phyloP scores from a whole-genome alignment of 2,888 invertebrate genomes.

The Drosophila longiperda region DNA sequence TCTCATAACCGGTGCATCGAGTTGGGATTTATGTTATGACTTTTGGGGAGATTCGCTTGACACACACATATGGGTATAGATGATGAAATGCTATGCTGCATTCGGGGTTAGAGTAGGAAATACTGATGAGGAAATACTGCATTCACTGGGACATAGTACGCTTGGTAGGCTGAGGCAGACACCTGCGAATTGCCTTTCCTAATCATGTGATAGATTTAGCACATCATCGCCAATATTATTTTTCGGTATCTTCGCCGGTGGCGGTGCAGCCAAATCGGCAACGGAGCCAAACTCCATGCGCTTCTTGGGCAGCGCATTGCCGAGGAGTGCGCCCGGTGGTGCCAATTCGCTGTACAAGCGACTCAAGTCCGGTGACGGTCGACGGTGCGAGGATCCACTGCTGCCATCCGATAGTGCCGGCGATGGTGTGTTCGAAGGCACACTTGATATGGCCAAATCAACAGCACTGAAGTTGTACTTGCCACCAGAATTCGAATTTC shows the following conservation, averaged over 20 bases:
- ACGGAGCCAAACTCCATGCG: conserved; percentile 85
- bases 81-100: background rate
- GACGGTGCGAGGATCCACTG: conserved; percentile 79
- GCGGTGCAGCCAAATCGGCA: conserved; percentile 86
- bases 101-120: conserved; percentile 17
- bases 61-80: conserved; percentile 6
- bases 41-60: conserved; percentile 53
- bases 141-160: conserved; percentile 41
- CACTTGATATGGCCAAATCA: conserved; percentile 85
- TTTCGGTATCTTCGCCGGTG: conserved; percentile 87
- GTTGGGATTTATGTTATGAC: conserved; percentile 16
- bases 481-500: conserved; percentile 65
- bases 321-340: conserved; percentile 70
- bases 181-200: conserved; percentile 42
- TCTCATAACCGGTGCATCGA: conserved; percentile 6
- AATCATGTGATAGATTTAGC: conserved; percentile 84
- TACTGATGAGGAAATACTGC: conserved; percentile 63
- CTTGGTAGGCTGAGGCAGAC: conserved; percentile 23
- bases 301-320: conserved; percentile 81
- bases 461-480: conserved; percentile 85
- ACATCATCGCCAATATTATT: conserved; percentile 85
- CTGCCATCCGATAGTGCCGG: conserved; percentile 83
- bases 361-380: conserved; percentile 84
- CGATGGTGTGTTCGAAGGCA: conserved; percentile 83
- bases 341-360: conserved; percentile 82